A percentile compares a stretch with the other conserved stretches of the same genome.
These are phyloP conservation scores for Drosophila insularis DNA, from an alignment of 1,140 invertebrate genomes.

Conservation along the genomic window DNA sequence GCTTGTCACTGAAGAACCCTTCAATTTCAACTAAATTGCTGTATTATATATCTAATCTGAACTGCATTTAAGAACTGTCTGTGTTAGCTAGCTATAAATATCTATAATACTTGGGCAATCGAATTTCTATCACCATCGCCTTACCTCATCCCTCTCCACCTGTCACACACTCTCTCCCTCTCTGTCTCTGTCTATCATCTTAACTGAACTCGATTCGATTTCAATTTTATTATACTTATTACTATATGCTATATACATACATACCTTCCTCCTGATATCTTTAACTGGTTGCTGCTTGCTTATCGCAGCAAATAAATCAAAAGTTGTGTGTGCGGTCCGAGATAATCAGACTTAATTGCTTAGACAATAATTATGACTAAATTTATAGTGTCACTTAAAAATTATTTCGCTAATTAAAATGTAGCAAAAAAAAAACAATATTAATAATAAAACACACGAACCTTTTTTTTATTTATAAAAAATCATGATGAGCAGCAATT, in stretches of 20 bases:
- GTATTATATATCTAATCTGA: slow-evolving; percentile 53
- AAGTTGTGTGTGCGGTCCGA: slow-evolving; percentile 40
- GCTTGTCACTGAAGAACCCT: slow-evolving; percentile 1
- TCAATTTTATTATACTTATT: slow-evolving; percentile 8
- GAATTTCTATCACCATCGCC: neutral
- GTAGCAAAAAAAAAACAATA: slow-evolving; percentile 46
- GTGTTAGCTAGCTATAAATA: slow-evolving; percentile 13
- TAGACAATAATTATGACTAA: slow-evolving; percentile 78
- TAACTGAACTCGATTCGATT: slow-evolving; percentile 14
- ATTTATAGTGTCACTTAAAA: slow-evolving; percentile 77
- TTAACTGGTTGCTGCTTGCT: neutral
- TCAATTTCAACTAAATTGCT: slow-evolving; percentile 10
- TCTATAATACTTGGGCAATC: neutral
- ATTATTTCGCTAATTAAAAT: slow-evolving; percentile 80
- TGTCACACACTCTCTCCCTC: neutral
- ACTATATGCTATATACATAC: neutral
- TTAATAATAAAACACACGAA: slow-evolving; percentile 28
- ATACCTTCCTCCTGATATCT: neutral
- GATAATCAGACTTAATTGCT: slow-evolving; percentile 76
- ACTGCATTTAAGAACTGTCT: slow-evolving; percentile 52
- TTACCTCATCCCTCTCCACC: neutral
- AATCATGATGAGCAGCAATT: slow-evolving; percentile 20
- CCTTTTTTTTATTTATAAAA: slow-evolving; percentile 22
- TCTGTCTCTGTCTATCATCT: slow-evolving; percentile 21
- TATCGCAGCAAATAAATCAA: slow-evolving; percentile 72